phyloP scores from a whole-genome alignment of 2,888 invertebrate species.

The Pediacus dermestoides region DNA sequence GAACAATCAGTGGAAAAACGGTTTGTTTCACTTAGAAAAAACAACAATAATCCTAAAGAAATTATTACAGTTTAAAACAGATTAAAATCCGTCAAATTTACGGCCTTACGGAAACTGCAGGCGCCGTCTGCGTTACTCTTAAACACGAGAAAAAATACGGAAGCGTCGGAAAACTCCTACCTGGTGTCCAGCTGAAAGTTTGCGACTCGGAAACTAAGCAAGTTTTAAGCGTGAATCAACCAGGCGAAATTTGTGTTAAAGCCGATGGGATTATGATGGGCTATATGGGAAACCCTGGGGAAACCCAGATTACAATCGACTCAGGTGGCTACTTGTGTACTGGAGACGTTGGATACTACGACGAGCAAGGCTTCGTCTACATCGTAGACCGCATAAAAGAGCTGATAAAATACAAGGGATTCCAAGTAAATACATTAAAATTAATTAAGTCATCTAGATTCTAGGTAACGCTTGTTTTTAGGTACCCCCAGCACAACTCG shows the following conservation, averaged over 20 bases:
- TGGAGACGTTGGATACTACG: constrained; percentile 79
- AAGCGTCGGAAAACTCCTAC: constrained; percentile 59
- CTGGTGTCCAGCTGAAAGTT: constrained; percentile 60
- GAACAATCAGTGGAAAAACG: constrained; percentile 8
- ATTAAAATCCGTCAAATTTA: constrained; percentile 63
- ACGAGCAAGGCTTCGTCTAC: constrained; percentile 68
- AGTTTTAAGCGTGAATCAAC: constrained; percentile 59
- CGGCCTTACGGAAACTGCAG: constrained; percentile 70
- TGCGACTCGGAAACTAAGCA: constrained; percentile 57
- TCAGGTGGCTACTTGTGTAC: constrained; percentile 69
- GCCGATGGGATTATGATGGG: constrained; percentile 64
- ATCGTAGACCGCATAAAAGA: constrained; percentile 82
- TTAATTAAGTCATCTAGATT: no score
- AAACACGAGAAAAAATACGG: constrained; percentile 50
- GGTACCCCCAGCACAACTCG: constrained; percentile 81
- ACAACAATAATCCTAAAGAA: no score
- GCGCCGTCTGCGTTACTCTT: constrained; percentile 51
- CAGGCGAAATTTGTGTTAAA: constrained; percentile 79
- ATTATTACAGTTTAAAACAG: no score
- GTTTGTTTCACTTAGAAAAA: constrained; percentile 9
- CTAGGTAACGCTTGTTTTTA: no score
- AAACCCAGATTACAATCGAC: constrained; percentile 62
- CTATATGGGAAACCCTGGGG: constrained; percentile 64
- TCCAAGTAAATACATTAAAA: constrained; percentile 59
- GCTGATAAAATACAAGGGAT: constrained; percentile 83